phyloP scores from a whole-genome alignment of 1,140 invertebrate species.

The Epicauta chinensis region DNA sequence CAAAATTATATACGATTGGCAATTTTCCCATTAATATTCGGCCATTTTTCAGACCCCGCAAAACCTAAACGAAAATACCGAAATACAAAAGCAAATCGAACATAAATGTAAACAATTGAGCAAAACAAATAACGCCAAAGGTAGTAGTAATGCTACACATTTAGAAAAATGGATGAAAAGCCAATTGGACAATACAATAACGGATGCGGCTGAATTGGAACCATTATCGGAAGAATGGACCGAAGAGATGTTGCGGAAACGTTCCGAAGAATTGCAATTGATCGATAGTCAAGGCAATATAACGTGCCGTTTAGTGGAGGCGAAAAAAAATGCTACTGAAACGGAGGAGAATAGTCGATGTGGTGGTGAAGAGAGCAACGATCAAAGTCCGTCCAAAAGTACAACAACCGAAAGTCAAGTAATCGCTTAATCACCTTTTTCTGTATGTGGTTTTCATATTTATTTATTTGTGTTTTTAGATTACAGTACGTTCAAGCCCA shows the following conservation, averaged over 20 bases:
- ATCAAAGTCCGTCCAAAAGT: conserved; percentile 59
- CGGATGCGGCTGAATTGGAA: conserved; percentile 46
- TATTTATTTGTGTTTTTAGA: conserved; percentile 43
- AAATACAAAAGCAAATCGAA: conserved; percentile 46
- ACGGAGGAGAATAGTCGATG: conserved; percentile 42
- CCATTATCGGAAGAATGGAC: conserved; percentile 61
- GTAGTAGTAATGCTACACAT: conserved; percentile 57
- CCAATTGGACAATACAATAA: conserved; percentile 44
- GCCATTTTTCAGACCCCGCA: conserved; percentile 31
- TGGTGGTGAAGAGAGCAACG: conserved; percentile 41
- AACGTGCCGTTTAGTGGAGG: conserved; percentile 36
- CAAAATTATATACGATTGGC: conserved; percentile 1
- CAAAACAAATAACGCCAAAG: conserved; percentile 51
- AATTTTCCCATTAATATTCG: conserved; percentile 13
- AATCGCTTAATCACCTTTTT: conserved; percentile 27
- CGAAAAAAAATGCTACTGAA: conserved; percentile 37
- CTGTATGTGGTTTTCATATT: not conserved
- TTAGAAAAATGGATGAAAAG: conserved; percentile 68
- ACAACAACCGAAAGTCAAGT: conserved; percentile 68
- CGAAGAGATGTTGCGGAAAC: conserved; percentile 56
- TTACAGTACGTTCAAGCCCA: conserved; percentile 62
- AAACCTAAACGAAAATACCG: conserved; percentile 37
- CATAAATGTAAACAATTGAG: conserved; percentile 53
- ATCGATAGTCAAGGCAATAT: conserved; percentile 42
- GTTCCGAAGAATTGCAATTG: conserved; percentile 58